Evolutionary conservation across 2,797 vertebrate species (phyloP).

Genomic region (Hylomyscus alleni): DNA sequence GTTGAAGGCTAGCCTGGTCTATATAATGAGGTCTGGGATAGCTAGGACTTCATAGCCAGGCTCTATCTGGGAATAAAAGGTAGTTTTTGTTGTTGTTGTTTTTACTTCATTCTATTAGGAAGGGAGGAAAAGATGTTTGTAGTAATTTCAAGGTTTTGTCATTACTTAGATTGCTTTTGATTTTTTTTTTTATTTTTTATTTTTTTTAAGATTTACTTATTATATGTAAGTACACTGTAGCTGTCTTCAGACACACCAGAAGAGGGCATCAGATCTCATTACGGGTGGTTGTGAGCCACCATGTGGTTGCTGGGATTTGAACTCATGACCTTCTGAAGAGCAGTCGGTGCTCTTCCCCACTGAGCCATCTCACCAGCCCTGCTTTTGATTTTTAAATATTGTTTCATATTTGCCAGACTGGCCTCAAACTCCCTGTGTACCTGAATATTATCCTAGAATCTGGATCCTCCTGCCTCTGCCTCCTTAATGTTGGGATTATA

Average conservation of each 20-base stretch:
- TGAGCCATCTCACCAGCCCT: no score
- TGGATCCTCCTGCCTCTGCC: background rate
- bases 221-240: no score
- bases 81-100: background rate
- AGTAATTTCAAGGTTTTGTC: background rate
- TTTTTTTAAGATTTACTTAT: no score
- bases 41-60: background rate
- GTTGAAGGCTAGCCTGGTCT: background rate
- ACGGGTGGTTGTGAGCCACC: no score
- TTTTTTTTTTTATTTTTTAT: no score
- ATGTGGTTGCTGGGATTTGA: no score
- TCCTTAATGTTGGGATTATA: background rate
- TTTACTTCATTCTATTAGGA: background rate
- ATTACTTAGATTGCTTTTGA: background rate
- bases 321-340: no score
- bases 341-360: no score
- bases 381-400: no score
- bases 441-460: background rate
- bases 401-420: background rate
- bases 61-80: background rate
- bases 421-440: background rate
- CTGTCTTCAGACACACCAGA: no score
- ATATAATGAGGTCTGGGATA: background rate
- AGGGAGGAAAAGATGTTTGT: slow-evolving; percentile 20
- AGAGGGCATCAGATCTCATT: no score